Percentiles rank a stretch among this genome's conserved stretches.
These are phyloP conservation scores for Apamea monoglypha DNA, from an alignment of 2,888 invertebrate genomes.

Conservation along the genomic window DNA sequence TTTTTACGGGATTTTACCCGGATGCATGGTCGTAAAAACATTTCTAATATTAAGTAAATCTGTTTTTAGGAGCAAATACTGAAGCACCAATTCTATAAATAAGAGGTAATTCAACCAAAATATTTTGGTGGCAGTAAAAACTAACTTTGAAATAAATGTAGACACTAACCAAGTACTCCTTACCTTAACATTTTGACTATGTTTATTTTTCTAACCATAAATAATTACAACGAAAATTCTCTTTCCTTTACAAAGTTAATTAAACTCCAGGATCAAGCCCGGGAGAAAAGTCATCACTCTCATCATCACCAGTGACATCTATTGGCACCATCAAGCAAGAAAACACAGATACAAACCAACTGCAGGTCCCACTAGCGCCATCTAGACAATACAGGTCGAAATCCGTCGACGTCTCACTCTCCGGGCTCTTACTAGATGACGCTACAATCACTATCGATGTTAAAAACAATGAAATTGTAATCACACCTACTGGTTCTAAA, in stretches of 20 bases:
- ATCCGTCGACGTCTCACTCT: constrained; percentile 89
- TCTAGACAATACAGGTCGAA: constrained; percentile 88
- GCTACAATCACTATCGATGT: constrained; percentile 85
- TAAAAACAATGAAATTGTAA: constrained; percentile 85
- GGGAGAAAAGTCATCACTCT: constrained; percentile 84
- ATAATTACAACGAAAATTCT: constrained; percentile 57
- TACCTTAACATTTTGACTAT: background rate
- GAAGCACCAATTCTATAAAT: constrained; percentile 73
- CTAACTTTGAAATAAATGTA: background rate
- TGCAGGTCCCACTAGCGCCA: constrained; percentile 81
- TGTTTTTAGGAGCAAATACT: constrained; percentile 81
- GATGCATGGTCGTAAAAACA: background rate
- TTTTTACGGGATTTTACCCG: background rate
- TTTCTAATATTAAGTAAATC: constrained; percentile 48
- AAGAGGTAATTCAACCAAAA: constrained; percentile 76
- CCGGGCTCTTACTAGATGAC: constrained; percentile 81
- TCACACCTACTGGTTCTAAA: constrained; percentile 84
- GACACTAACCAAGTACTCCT: background rate
- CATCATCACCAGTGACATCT: constrained; percentile 85
- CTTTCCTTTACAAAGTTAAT: constrained; percentile 71
- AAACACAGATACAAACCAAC: constrained; percentile 79
- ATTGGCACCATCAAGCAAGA: constrained; percentile 80
- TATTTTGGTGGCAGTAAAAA: constrained; percentile 68
- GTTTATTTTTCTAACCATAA: constrained; percentile 14
- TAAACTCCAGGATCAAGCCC: constrained; percentile 86